phyloP scores from a whole-genome alignment of 1,140 invertebrate species.

The Cardiocondyla obscurior region DNA sequence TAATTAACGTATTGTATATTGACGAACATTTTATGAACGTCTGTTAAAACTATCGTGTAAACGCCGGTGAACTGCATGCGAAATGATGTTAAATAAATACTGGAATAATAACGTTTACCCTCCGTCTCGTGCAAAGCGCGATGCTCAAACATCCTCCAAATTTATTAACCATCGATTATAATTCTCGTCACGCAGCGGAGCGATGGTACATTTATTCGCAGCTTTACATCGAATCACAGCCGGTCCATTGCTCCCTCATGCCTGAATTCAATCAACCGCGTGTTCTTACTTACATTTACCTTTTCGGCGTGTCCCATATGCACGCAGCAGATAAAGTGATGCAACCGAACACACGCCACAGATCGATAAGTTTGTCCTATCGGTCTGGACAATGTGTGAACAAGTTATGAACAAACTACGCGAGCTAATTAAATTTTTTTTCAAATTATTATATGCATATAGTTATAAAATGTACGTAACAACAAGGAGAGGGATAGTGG shows the following conservation, averaged over 20 bases:
- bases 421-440: constrained; percentile 17
- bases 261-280: constrained; percentile 30
- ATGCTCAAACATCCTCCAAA: not conserved
- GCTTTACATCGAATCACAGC: not conserved
- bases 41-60: not conserved
- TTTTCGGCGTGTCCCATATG: not conserved
- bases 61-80: not conserved
- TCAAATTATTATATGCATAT: no score
- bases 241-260: constrained; percentile 3
- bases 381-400: not conserved
- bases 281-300: constrained; percentile 34
- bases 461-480: not conserved
- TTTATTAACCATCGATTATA: constrained; percentile 29
- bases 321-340: constrained; percentile 18
- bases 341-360: not conserved
- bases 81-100: constrained; percentile 16
- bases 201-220: not conserved
- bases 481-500: not conserved
- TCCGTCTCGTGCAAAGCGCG: no score
- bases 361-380: constrained; percentile 35
- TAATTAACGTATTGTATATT: constrained; percentile 25
- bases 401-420: not conserved
- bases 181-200: constrained; percentile 4
- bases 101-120: not conserved
- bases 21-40: not conserved